A percentile compares a stretch with the other conserved stretches of the same genome.
Evolutionary conservation across 2,888 invertebrate species (phyloP).

Genomic region (Drosophila emarginata): DNA sequence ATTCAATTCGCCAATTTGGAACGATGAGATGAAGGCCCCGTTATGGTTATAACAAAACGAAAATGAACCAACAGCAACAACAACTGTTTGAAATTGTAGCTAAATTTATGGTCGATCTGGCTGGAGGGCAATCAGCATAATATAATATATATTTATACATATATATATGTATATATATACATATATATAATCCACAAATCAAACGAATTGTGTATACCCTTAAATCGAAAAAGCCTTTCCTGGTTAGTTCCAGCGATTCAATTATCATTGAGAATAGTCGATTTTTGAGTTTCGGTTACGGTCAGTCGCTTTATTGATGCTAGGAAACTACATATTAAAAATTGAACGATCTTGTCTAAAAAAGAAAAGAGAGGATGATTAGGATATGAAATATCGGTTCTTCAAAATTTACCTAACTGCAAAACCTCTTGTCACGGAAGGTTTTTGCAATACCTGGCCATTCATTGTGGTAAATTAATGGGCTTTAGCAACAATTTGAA

Average conservation of each 20-base stretch:
- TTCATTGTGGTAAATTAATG: background rate
- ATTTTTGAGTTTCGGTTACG: too few relatives aligned
- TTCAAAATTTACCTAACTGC: too few relatives aligned
- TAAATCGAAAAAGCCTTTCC: too few relatives aligned
- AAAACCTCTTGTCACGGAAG: too few relatives aligned
- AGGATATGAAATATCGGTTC: too few relatives aligned
- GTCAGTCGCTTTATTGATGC: too few relatives aligned
- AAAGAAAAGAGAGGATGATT: too few relatives aligned
- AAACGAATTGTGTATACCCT: background rate
- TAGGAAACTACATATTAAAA: too few relatives aligned
- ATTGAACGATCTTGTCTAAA: too few relatives aligned
- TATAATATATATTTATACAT: conserved; percentile 26
- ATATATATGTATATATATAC: background rate
- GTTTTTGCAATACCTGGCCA: too few relatives aligned
- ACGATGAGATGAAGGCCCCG: conserved; percentile 59
- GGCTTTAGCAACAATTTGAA: background rate
- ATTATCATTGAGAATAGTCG: too few relatives aligned
- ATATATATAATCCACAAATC: background rate
- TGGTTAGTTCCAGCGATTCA: too few relatives aligned
- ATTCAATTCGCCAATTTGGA: conserved; percentile 77
- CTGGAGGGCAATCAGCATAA: conserved; percentile 56
- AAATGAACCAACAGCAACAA: conserved; percentile 28
- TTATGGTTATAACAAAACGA: conserved; percentile 60
- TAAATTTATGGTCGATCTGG: conserved; percentile 69
- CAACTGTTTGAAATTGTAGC: conserved; percentile 72